Evolutionary conservation across 1,140 invertebrate species (phyloP), one percentile per base, ranked within the genome.

Genomic region (Camponotus floridanus): DNA sequence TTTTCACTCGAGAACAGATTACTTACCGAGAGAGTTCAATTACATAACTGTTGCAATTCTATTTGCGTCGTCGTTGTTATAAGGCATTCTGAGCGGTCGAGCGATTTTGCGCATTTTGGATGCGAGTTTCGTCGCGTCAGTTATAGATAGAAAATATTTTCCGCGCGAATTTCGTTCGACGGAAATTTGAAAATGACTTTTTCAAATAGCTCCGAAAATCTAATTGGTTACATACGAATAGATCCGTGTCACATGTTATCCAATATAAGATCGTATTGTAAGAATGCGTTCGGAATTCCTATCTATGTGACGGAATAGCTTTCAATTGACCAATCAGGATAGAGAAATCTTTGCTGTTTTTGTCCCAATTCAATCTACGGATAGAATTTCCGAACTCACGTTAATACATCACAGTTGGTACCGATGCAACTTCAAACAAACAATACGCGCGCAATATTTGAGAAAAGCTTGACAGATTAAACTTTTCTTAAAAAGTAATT

Each of bases 21-120:
- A 45, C 39, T 68, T 15, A 45, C 39, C n/a, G 67, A 51, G 26
- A 64, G 18, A 21, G n/a, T 36, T 65, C 64, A 48, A 21, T 71
- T 33, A n/a, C 15, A 13, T 71, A 51, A 71, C 36, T 67, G 36
- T 13, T 33, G 15, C 18, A 51, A 70, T 51, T 71, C 45, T 71
- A 71, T 33, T 71, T 51, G 3, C 1, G 45, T 51, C 15, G 7
- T n/a, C 21, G 59, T 26, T 61, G 4, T 18, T 26, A 65, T 15
- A 36, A 36, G 64, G 33, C 15, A 65, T 36, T 21, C 21, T 3
- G 57, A 61, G 33, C 18, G 64, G 33, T 15, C 21, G 31, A n/a
- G 9, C 62, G 26, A 65, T 21, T 59, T 21, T 15, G 61, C 61
- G 15, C 64, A 39, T 65, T 65, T 65, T 39, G 3, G 18, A n/a